Percentiles rank a stretch among this genome's conserved stretches.
These are phyloP conservation scores for Euzetes globulus DNA, from an alignment of 2,888 invertebrate species.

Conservation along the genomic window DNA sequence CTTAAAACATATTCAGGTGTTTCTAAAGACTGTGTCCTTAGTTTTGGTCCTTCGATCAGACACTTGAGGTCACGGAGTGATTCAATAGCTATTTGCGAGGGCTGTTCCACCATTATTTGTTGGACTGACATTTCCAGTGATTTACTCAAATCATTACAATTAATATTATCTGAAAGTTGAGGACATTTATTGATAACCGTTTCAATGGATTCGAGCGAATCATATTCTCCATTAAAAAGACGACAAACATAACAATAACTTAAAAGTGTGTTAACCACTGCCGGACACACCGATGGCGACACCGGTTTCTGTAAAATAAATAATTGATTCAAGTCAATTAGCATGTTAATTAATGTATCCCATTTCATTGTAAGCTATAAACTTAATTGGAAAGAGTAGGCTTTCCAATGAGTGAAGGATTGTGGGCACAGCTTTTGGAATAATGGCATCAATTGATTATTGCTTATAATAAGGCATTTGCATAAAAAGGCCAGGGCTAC, in stretches of 20 bases:
- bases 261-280: slow-evolving; percentile 19
- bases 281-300: slow-evolving; percentile 23
- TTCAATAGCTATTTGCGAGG: not conserved
- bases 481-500: too few species aligned
- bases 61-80: not conserved
- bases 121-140: slow-evolving; percentile 10
- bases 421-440: too few species aligned
- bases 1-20: slow-evolving; percentile 11
- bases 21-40: not conserved
- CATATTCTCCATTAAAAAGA: slow-evolving; percentile 33
- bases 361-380: too few species aligned
- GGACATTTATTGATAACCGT: not conserved
- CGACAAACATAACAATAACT: slow-evolving; percentile 34
- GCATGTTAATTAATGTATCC: not conserved
- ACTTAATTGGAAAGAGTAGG: too few species aligned
- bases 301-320: slow-evolving; percentile 1
- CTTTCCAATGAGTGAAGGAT: too few species aligned
- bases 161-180: slow-evolving; percentile 10
- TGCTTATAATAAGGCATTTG: too few species aligned
- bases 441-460: too few species aligned
- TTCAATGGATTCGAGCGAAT: not conserved
- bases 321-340: not conserved
- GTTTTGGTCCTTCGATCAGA: not conserved
- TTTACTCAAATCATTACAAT: slow-evolving; percentile 3
- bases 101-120: slow-evolving; percentile 6